Conservation (phyloP, 1,140 invertebrate species). For the Drosophila nannoptera region DNA sequence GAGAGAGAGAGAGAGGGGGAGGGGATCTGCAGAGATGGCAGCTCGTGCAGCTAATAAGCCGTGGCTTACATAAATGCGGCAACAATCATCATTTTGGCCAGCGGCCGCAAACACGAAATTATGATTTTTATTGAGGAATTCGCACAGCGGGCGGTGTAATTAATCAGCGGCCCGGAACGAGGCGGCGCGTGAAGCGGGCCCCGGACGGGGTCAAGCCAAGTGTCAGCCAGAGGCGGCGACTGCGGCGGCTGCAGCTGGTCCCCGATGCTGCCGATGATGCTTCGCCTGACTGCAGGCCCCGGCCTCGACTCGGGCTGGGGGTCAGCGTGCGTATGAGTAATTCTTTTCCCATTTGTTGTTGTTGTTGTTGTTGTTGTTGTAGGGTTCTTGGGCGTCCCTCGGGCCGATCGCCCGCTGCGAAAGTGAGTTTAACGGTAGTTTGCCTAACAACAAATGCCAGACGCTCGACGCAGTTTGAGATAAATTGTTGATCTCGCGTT, state of each 20-base stretch:
- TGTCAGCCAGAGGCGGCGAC: conserved; percentile 61
- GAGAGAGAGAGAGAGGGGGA: neutral
- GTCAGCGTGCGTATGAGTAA: conserved; percentile 43
- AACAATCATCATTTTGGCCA: conserved; percentile 74
- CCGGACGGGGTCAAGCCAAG: conserved; percentile 61
- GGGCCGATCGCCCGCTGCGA: conserved; percentile 48
- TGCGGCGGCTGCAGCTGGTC: conserved; percentile 25
- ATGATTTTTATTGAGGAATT: conserved; percentile 78
- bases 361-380: too few relatives aligned
- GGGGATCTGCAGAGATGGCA: conserved; percentile 20
- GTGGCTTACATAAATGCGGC: conserved; percentile 76
- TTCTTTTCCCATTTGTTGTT: conserved; percentile 4
- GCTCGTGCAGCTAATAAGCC: conserved; percentile 75
- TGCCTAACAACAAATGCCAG: conserved; percentile 69
- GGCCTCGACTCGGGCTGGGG: conserved; percentile 6
- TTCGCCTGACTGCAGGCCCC: conserved; percentile 1
- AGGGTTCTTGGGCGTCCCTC: too few relatives aligned
- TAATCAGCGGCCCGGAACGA: conserved; percentile 66
- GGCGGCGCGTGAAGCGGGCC: conserved; percentile 48
- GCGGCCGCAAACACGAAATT: conserved; percentile 70
- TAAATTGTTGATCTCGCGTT: conserved; percentile 55
- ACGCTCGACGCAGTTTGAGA: conserved; percentile 68
- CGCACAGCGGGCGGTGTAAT: conserved; percentile 76
- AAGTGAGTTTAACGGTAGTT: conserved; percentile 78
- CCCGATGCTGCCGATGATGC: too few relatives aligned